Evolutionary conservation across 2,797 vertebrate species (phyloP).

Genomic region (Micropoecilia bifurca): DNA sequence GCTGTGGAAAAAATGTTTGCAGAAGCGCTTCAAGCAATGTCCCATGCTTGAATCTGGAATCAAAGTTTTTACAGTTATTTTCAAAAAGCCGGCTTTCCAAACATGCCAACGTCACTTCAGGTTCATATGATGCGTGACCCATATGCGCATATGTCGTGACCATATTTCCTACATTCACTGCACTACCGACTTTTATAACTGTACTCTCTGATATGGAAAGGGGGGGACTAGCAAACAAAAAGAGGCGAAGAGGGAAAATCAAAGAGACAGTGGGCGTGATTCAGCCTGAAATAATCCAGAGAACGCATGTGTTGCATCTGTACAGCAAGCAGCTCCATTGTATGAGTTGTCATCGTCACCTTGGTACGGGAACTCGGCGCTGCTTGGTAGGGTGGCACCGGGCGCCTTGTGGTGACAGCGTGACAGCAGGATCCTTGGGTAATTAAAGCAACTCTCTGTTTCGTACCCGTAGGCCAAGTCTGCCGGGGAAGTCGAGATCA

Average conservation of each 20-base stretch:
- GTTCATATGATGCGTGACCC: slow-evolving; percentile 11
- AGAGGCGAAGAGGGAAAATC: slow-evolving; percentile 57
- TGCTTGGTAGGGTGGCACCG: slow-evolving; percentile 45
- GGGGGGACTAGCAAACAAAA: slow-evolving; percentile 61
- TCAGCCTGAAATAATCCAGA: slow-evolving; percentile 63
- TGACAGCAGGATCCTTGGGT: slow-evolving; percentile 79
- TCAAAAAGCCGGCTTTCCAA: slow-evolving; percentile 14
- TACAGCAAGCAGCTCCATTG: slow-evolving; percentile 59
- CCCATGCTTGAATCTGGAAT: slow-evolving; percentile 4
- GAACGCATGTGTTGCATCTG: slow-evolving; percentile 57
- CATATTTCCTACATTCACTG: slow-evolving; percentile 32
- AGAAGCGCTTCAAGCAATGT: neutral
- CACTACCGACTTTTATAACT: slow-evolving; percentile 27
- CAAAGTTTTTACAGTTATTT: slow-evolving; percentile 4
- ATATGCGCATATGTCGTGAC: neutral
- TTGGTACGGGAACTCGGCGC: slow-evolving; percentile 45
- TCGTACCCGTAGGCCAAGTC: slow-evolving; percentile 66
- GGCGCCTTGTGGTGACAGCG: slow-evolving; percentile 64
- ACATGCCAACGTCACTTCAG: slow-evolving; percentile 4
- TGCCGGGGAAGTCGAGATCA: slow-evolving; percentile 64
- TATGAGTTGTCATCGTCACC: slow-evolving; percentile 68
- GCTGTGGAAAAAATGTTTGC: neutral
- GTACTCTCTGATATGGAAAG: slow-evolving; percentile 47
- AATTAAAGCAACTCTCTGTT: slow-evolving; percentile 81
- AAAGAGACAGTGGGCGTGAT: slow-evolving; percentile 63